A percentile compares a stretch with the other conserved stretches of the same genome.
Evolutionary conservation across 1,140 invertebrate species (phyloP).

Genomic region (Anoplolepis gracilipes): DNA sequence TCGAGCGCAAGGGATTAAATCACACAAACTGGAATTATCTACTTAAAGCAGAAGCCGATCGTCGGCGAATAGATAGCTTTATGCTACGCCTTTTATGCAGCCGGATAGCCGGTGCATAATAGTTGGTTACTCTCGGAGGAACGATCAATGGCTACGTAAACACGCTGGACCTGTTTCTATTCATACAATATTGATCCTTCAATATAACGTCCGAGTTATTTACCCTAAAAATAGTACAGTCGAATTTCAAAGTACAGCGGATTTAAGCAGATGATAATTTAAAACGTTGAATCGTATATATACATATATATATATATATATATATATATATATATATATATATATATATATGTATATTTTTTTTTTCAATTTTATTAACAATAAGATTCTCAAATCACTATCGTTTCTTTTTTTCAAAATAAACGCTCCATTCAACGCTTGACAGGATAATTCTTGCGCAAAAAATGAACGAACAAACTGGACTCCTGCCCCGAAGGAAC

Average conservation of each 20-base stretch:
- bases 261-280: not conserved
- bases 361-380: not conserved
- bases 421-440: not conserved
- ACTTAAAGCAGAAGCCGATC: conserved; percentile 51
- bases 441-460: not conserved
- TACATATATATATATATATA: no score
- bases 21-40: not conserved
- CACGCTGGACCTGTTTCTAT: not conserved
- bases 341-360: no score
- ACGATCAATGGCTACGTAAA: conserved; percentile 17
- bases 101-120: conserved; percentile 1
- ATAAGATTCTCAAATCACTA: not conserved
- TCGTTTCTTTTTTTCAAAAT: not conserved
- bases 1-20: conserved; percentile 16
- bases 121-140: not conserved
- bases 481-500: not conserved
- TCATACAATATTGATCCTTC: conserved; percentile 15
- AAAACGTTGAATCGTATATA: not conserved
- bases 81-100: not conserved
- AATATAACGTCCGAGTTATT: not conserved
- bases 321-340: no score
- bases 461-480: no score
- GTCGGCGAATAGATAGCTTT: not conserved
- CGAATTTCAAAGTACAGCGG: not conserved
- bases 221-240: not conserved